These are phyloP conservation scores for Percopsis omiscomaycus DNA, from an alignment of 2,797 vertebrate genomes.

Conservation along the genomic window DNA sequence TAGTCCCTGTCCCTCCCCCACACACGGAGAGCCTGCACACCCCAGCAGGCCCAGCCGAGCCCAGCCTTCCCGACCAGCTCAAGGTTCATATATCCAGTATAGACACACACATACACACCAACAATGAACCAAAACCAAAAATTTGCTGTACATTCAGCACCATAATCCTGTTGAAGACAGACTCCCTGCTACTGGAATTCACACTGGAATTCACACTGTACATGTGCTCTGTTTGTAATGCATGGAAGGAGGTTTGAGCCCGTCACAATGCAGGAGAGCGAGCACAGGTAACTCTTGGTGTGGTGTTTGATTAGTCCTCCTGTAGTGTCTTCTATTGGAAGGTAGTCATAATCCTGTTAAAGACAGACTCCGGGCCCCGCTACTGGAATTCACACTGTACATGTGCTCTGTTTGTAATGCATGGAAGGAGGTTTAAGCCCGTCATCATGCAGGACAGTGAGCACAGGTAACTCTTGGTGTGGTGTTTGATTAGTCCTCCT, in stretches of 20 bases:
- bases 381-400: conserved; percentile 38
- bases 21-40: conserved; percentile 81
- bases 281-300: conserved; percentile 62
- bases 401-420: conserved; percentile 55
- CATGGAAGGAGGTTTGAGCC: conserved; percentile 66
- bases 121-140: too few species aligned
- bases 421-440: conserved; percentile 67
- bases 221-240: conserved; percentile 56
- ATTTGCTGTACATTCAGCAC: neutral
- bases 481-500: neutral
- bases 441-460: conserved; percentile 53
- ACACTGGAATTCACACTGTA: conserved; percentile 49
- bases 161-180: neutral
- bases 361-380: neutral
- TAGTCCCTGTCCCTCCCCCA: conserved; percentile 94
- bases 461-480: conserved; percentile 63
- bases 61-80: conserved; percentile 78
- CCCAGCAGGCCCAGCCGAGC: conserved; percentile 84
- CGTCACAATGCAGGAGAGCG: conserved; percentile 55
- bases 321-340: neutral
- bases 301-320: neutral
- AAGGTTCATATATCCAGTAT: conserved; percentile 60
- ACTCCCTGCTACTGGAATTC: conserved; percentile 6
- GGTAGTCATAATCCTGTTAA: neutral
- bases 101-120: neutral